phyloP scores from a whole-genome alignment of 2,113 vertebrate genomes.

The Callionymus lyra region DNA sequence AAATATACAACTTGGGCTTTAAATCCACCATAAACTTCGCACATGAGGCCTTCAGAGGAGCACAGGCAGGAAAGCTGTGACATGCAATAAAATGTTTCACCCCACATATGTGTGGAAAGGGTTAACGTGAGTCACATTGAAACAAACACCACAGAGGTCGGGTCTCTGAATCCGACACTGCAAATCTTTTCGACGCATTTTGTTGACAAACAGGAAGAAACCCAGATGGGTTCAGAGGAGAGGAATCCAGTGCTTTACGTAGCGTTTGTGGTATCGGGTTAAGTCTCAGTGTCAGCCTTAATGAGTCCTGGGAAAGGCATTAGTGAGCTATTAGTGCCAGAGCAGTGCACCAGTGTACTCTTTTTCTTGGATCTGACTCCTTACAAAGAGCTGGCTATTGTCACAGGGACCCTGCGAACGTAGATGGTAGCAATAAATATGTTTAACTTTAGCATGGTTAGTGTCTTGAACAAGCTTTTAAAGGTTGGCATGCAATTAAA shows the following conservation, averaged over 20 bases:
- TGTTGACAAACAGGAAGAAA: conserved; percentile 66
- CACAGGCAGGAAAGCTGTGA: conserved; percentile 12
- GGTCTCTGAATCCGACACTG: conserved; percentile 17
- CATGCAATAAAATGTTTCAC: conserved; percentile 20
- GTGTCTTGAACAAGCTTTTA: background rate
- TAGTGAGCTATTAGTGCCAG: conserved; percentile 42
- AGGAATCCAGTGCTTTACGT: conserved; percentile 42
- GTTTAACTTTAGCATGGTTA: too few relatives aligned
- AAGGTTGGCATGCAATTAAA: conserved; percentile 10
- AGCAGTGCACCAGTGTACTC: conserved; percentile 28
- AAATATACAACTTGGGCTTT: conserved; percentile 22
- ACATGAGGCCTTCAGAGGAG: conserved; percentile 24
- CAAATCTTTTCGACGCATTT: conserved; percentile 34
- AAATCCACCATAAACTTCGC: conserved; percentile 22
- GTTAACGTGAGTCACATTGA: conserved; percentile 5
- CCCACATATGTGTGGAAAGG: conserved; percentile 22
- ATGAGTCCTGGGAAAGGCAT: conserved; percentile 60
- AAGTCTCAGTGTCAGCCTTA: conserved; percentile 24
- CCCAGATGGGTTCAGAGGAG: conserved; percentile 56
- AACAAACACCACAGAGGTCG: too few relatives aligned
- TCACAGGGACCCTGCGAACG: conserved; percentile 19
- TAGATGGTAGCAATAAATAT: too few relatives aligned
- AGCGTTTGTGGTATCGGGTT: conserved; percentile 55
- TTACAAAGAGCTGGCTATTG: conserved; percentile 40
- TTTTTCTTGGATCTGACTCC: conserved; percentile 42